Evolutionary conservation across 2,797 vertebrate species (phyloP).

Genomic region (Oreortyx pictus): DNA sequence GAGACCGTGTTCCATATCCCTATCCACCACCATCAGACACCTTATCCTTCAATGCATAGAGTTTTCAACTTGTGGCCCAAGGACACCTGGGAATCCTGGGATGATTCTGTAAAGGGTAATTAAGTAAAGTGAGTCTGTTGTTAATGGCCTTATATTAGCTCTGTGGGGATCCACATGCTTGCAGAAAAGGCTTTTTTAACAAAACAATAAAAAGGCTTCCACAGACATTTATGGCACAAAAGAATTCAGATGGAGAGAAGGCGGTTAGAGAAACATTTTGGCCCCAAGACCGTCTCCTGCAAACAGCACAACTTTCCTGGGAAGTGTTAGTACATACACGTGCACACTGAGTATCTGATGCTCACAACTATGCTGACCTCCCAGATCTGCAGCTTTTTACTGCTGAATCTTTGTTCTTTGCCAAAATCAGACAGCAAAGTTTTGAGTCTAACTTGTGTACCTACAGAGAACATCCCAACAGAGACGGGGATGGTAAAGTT

Average conservation of each 20-base stretch:
- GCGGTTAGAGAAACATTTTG: not conserved
- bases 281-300: not conserved
- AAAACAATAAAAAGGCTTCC: not conserved
- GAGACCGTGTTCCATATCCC: not conserved
- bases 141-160: constrained; percentile 59
- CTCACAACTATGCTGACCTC: not conserved
- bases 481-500: not conserved
- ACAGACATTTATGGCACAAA: not conserved
- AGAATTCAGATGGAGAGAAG: not conserved
- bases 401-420: not conserved
- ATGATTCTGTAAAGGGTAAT: constrained; percentile 56
- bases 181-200: not conserved
- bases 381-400: not conserved
- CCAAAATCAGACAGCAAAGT: not conserved
- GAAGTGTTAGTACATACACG: fast-evolving
- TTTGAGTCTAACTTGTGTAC: not conserved
- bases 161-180: not conserved
- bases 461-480: not conserved
- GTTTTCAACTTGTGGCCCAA: constrained; percentile 14
- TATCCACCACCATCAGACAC: not conserved
- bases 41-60: not conserved
- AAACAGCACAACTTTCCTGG: not conserved
- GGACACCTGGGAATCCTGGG: constrained; percentile 13
- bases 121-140: constrained; percentile 33
- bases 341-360: fast-evolving